A percentile compares a stretch with the other conserved stretches of the same genome.
Evolutionary conservation across 2,888 invertebrate genomes (phyloP).

Genomic region (Dasysyrphus tricinctus): DNA sequence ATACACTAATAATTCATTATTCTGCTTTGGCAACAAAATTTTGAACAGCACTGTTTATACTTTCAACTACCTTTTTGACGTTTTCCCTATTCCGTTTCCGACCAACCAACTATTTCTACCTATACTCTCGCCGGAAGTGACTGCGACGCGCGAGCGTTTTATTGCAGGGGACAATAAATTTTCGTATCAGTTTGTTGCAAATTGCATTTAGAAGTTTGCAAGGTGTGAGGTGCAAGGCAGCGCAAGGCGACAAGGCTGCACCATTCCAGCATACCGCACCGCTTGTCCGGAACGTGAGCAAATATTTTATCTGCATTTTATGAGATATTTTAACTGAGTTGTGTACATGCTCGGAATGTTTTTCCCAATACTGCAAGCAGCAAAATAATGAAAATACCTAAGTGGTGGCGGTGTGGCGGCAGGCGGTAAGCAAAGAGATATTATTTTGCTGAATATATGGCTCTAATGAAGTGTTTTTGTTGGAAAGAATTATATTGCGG

Average conservation of each 20-base stretch:
- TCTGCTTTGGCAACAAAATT: background rate
- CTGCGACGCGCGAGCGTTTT: slow-evolving; percentile 40
- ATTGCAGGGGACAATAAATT: slow-evolving; percentile 61
- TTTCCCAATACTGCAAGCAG: background rate
- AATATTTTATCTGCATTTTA: slow-evolving; percentile 69
- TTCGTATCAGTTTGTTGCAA: slow-evolving; percentile 67
- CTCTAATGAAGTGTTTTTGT: slow-evolving; percentile 61
- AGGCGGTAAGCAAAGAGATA: background rate
- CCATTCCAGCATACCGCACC: background rate
- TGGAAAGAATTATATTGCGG: slow-evolving; percentile 21
- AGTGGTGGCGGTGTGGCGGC: background rate
- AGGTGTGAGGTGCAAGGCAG: slow-evolving; percentile 21
- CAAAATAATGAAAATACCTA: background rate
- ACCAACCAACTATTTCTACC: background rate
- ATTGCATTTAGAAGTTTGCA: slow-evolving; percentile 51
- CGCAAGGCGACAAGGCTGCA: background rate
- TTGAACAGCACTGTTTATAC: background rate
- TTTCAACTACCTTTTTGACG: slow-evolving; percentile 12
- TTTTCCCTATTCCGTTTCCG: background rate
- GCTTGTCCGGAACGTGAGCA: slow-evolving; percentile 46
- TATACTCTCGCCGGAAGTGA: slow-evolving; percentile 42
- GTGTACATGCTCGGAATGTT: slow-evolving; percentile 53
- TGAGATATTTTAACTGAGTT: slow-evolving; percentile 63
- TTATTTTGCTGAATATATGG: slow-evolving; percentile 28
- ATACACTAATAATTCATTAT: too few relatives aligned